Percentiles rank a stretch among this genome's conserved stretches.
Conservation (phyloP, 2,888 invertebrate species). For the Leucozona laternaria region DNA sequence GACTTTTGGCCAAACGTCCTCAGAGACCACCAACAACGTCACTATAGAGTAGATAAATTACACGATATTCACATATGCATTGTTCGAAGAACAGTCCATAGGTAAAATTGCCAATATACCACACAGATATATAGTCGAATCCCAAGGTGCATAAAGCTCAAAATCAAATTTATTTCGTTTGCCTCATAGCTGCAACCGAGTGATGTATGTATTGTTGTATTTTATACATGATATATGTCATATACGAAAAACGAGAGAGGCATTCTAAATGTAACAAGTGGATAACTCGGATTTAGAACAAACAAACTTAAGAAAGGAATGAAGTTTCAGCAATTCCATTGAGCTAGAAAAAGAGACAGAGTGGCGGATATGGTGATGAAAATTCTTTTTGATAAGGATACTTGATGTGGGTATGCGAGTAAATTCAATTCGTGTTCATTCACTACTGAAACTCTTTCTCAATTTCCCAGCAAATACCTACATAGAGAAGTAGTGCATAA, state of each 20-base stretch:
- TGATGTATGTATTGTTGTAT: background rate
- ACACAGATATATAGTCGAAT: background rate
- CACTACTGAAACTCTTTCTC: conserved; percentile 44
- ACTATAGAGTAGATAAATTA: conserved; percentile 54
- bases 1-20: conserved; percentile 14
- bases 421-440: conserved; percentile 69
- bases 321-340: conserved; percentile 62
- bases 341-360: conserved; percentile 1
- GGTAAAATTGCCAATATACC: conserved; percentile 37
- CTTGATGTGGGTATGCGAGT: conserved; percentile 36
- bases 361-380: conserved; percentile 2
- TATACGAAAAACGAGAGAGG: background rate
- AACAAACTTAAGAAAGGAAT: conserved; percentile 58
- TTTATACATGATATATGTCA: background rate
- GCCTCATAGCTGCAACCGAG: background rate
- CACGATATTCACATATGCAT: conserved; percentile 69
- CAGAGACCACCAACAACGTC: conserved; percentile 9
- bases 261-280: conserved; percentile 60
- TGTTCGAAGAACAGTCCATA: conserved; percentile 46
- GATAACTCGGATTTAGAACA: conserved; percentile 40
- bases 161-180: conserved; percentile 67
- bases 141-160: conserved; percentile 26
- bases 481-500: background rate
- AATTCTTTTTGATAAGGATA: conserved; percentile 38
- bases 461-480: background rate